These are phyloP conservation scores for Agelaius tricolor DNA, from an alignment of 2,113 vertebrate genomes.

Conservation along the genomic window DNA sequence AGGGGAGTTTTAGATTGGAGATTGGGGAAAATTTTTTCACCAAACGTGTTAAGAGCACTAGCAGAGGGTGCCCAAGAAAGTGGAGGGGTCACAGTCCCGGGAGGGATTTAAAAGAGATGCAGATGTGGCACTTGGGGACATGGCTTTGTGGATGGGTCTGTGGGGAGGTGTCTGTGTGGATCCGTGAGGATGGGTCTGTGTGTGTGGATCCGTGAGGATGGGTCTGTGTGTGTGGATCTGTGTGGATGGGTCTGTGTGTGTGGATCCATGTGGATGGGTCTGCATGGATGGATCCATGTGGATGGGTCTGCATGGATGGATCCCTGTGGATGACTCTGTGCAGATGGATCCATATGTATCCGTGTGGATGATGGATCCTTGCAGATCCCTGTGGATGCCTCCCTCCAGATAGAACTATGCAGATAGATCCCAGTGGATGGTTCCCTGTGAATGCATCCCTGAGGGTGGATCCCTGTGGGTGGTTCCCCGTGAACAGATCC, in stretches of 20 bases:
- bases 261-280: background rate
- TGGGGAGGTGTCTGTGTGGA: background rate
- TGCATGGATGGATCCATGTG: accelerated
- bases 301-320: accelerated
- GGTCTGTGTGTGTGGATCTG: too few relatives aligned
- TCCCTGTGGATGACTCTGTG: too few relatives aligned
- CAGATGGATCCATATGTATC: background rate
- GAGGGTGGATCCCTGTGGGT: accelerated
- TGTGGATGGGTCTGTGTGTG: too few relatives aligned
- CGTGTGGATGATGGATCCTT: background rate
- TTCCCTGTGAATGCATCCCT: accelerated
- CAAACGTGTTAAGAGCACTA: accelerated
- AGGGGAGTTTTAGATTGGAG: background rate
- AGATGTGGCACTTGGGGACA: background rate
- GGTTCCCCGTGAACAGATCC: accelerated
- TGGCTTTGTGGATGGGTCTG: background rate
- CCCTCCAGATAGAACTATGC: too few relatives aligned
- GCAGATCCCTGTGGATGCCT: background rate
- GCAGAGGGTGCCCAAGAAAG: background rate
- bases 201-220: too few relatives aligned
- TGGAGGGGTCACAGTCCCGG: accelerated
- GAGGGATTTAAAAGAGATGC: accelerated
- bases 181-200: background rate
- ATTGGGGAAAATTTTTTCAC: background rate
- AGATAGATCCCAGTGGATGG: too few relatives aligned